Conservation (phyloP, 2,113 vertebrate species). For the Poicephalus gulielmi region DNA sequence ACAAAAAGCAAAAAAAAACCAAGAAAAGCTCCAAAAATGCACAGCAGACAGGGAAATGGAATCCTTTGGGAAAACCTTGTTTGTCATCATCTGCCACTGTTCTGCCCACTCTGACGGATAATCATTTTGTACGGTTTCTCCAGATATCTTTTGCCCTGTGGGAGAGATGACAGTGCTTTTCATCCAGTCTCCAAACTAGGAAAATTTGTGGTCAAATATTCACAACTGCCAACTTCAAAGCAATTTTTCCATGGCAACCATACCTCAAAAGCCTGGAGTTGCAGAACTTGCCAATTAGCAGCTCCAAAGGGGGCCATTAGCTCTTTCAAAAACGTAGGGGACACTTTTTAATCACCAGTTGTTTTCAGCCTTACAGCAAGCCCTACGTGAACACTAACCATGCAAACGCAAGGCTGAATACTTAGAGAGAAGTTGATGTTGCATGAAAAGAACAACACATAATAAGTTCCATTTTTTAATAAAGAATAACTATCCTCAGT, state of each 20-base stretch:
- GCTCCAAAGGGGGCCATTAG: constrained; percentile 82
- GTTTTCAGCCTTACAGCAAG: constrained; percentile 72
- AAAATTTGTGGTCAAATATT: constrained; percentile 78
- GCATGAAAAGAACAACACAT: constrained; percentile 44
- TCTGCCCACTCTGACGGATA: constrained; percentile 33
- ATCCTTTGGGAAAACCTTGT: background rate
- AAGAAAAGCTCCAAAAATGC: background rate
- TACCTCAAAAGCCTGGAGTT: constrained; percentile 79
- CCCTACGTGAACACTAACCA: background rate
- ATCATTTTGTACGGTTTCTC: constrained; percentile 45
- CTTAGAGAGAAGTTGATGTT: constrained; percentile 46
- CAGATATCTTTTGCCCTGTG: constrained; percentile 60
- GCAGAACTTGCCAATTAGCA: constrained; percentile 88
- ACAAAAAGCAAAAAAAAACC: background rate
- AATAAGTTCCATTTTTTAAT: constrained; percentile 26
- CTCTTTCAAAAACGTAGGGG: constrained; percentile 77
- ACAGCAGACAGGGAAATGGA: background rate
- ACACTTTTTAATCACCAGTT: constrained; percentile 72
- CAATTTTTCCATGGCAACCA: constrained; percentile 78
- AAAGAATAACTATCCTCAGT: constrained; percentile 45
- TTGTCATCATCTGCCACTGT: constrained; percentile 15
- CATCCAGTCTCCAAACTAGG: constrained; percentile 52
- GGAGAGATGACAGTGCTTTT: constrained; percentile 73
- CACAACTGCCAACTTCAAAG: constrained; percentile 85
- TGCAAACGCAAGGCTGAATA: background rate